These are phyloP conservation scores for Rotaria magnacalcarata DNA, from an alignment of 2,888 invertebrate species.

Conservation along the genomic window DNA sequence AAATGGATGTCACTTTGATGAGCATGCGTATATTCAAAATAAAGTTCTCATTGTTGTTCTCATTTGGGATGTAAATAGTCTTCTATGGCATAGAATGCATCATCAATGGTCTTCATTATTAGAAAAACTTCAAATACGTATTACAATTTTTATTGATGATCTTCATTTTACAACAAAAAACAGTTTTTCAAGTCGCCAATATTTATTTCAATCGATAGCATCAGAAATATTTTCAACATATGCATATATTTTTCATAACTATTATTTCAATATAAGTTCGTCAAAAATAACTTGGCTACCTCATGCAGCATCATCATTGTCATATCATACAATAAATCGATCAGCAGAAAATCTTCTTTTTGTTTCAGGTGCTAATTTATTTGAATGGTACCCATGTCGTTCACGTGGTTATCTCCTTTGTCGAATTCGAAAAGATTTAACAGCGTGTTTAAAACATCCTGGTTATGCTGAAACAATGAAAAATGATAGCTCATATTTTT, in stretches of 20 bases:
- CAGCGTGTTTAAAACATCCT: background rate
- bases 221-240: slow-evolving; percentile 5
- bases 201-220: background rate
- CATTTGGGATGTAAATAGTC: background rate
- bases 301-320: background rate
- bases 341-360: background rate
- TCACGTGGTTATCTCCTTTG: background rate
- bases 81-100: background rate
- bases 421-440: background rate
- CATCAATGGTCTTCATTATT: background rate
- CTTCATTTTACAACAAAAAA: background rate
- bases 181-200: background rate
- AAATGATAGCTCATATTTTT: background rate
- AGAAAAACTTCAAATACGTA: background rate
- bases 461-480: background rate
- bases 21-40: background rate
- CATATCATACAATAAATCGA: background rate
- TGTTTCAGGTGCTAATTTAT: background rate
- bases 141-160: background rate
- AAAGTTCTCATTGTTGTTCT: background rate
- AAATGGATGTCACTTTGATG: background rate
- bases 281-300: background rate
- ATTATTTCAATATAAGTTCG: background rate
- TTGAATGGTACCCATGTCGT: background rate
- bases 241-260: slow-evolving; percentile 6